Evolutionary conservation across 2,113 vertebrate genomes (phyloP).

Genomic region (Motacilla alba): DNA sequence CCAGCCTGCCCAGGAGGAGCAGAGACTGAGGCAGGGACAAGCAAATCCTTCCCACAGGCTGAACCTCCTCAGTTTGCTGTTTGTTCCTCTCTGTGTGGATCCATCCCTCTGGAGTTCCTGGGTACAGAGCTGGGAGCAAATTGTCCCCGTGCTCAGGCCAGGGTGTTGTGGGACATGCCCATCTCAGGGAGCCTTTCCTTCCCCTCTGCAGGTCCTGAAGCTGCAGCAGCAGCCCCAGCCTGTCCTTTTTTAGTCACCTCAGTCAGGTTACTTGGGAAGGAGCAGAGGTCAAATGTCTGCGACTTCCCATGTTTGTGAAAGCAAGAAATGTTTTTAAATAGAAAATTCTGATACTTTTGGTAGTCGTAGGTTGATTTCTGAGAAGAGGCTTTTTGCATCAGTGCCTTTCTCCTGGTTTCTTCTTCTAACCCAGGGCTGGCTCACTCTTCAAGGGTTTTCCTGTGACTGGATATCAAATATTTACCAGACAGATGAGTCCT

Average conservation of each 20-base stretch:
- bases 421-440: background rate
- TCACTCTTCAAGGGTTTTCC: background rate
- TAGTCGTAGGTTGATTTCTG: background rate
- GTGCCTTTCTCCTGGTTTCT: background rate
- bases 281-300: background rate
- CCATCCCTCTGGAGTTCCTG: background rate
- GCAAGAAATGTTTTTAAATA: background rate
- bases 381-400: background rate
- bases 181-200: background rate
- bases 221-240: background rate
- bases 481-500: background rate
- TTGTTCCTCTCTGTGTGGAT: background rate
- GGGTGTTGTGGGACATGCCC: background rate
- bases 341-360: background rate
- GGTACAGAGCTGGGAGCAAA: background rate
- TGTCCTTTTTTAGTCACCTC: background rate
- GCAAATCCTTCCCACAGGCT: background rate
- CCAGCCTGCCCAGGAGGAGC: background rate
- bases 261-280: background rate
- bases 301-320: background rate
- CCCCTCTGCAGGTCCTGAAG: background rate
- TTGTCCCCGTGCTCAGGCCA: background rate
- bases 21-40: background rate
- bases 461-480: background rate
- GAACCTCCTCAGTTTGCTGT: background rate